These are phyloP conservation scores for Euura saliciscinereae DNA, from an alignment of 1,140 invertebrate species.

Conservation along the genomic window DNA sequence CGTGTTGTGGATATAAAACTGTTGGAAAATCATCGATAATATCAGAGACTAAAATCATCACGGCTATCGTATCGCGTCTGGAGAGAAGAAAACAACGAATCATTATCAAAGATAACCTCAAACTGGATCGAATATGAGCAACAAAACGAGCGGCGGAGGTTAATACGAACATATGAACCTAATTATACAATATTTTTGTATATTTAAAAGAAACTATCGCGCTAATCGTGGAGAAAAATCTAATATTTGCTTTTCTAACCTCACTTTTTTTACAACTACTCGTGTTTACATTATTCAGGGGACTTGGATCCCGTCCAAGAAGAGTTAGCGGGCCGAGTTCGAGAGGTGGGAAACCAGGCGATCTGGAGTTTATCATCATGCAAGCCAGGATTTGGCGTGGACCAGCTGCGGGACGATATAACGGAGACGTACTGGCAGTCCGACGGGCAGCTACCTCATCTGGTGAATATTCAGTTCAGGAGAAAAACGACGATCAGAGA, in stretches of 20 bases:
- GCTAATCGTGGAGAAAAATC: too few relatives aligned
- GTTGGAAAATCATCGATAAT: too few relatives aligned
- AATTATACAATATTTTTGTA: too few relatives aligned
- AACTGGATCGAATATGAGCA: not conserved
- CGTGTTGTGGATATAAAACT: too few relatives aligned
- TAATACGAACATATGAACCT: not conserved
- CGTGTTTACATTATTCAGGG: slow-evolving; percentile 17
- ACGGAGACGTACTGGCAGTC: slow-evolving; percentile 99
- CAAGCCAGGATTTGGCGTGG: slow-evolving; percentile 98
- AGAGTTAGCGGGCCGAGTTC: slow-evolving; percentile 76
- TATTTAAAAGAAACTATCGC: too few relatives aligned
- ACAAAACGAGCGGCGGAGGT: slow-evolving; percentile 1
- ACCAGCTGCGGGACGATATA: slow-evolving; percentile 93
- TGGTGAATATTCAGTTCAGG: slow-evolving; percentile 97
- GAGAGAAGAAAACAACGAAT: too few relatives aligned
- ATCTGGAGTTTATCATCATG: slow-evolving; percentile 98
- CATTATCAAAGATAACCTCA: not conserved
- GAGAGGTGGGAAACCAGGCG: slow-evolving; percentile 95
- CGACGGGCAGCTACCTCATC: slow-evolving; percentile 96
- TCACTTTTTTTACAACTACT: not conserved
- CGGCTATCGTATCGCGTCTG: too few relatives aligned
- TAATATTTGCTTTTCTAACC: too few relatives aligned
- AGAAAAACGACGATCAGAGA: slow-evolving; percentile 94
- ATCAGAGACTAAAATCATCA: too few relatives aligned
- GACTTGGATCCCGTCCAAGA: slow-evolving; percentile 73